These are phyloP conservation scores for Mormoops blainvillei DNA, from an alignment of 2,113 vertebrate species.

Conservation along the genomic window DNA sequence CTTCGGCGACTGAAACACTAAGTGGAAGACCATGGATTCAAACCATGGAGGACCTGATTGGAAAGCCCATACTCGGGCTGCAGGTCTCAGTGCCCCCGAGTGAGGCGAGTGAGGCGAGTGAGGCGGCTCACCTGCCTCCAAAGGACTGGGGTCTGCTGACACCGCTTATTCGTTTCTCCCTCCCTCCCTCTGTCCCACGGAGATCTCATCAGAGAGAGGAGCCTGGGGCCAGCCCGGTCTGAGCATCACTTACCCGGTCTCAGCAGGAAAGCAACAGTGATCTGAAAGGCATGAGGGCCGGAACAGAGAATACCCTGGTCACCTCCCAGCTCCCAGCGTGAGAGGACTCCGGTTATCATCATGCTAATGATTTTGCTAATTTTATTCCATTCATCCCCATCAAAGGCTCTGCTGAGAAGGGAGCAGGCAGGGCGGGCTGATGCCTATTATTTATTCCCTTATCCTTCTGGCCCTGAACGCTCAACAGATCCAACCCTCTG, in stretches of 20 bases:
- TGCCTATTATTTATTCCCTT: not conserved
- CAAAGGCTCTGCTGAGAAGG: not conserved
- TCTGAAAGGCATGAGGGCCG: not conserved
- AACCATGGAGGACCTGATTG: not conserved
- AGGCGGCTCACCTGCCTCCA: not conserved
- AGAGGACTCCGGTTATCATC: not conserved
- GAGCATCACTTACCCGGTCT: not conserved
- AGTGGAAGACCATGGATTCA: not conserved
- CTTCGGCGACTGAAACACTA: not conserved
- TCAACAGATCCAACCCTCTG: not conserved
- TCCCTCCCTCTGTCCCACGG: not conserved
- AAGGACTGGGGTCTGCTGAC: not conserved
- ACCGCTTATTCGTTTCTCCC: not conserved
- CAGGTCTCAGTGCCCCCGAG: not conserved
- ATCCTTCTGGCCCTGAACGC: not conserved
- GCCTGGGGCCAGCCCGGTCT: too few relatives aligned
- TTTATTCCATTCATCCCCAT: slow-evolving; percentile 16
- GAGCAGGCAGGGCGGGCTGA: not conserved
- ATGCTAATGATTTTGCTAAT: slow-evolving; percentile 18
- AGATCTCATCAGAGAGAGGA: not conserved
- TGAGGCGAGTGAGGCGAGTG: not conserved
- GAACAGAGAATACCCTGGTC: not conserved
- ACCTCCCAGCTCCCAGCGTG: not conserved
- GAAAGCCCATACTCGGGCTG: not conserved
- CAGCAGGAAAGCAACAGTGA: not conserved